These are phyloP conservation scores for Phalacrocorax brasilianus DNA, from an alignment of 2,113 vertebrate genomes.

Conservation along the genomic window DNA sequence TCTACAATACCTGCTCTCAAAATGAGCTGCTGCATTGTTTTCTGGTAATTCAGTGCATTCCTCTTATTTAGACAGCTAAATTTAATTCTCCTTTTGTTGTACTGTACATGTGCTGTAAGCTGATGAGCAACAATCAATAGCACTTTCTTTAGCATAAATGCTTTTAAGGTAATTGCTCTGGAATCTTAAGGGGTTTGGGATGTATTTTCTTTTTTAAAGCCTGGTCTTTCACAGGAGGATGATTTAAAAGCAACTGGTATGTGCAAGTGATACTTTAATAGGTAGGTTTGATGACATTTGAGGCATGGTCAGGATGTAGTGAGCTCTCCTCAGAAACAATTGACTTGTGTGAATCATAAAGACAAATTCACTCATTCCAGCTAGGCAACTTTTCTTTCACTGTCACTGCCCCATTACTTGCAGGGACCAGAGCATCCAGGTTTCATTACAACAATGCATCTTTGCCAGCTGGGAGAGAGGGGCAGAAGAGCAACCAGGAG, in stretches of 20 bases:
- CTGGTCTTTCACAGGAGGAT: not conserved
- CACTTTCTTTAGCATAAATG: not conserved
- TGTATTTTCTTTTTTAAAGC: not conserved
- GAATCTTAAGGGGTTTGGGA: not conserved
- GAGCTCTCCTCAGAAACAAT: not conserved
- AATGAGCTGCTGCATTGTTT: not conserved
- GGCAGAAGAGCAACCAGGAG: not conserved
- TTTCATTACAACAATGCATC: not conserved
- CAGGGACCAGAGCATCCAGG: not conserved
- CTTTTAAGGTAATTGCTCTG: not conserved
- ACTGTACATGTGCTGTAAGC: not conserved
- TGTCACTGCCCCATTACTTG: not conserved
- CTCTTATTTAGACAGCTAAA: not conserved
- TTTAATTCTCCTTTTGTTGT: conserved; percentile 33
- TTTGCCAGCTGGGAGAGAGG: not conserved
- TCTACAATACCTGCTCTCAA: not conserved
- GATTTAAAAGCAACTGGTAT: not conserved
- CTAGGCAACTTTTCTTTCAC: not conserved
- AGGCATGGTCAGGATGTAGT: not conserved
- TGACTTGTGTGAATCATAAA: not conserved
- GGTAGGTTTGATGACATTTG: not conserved
- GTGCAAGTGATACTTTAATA: not conserved
- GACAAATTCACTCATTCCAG: not conserved
- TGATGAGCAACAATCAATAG: conserved; percentile 22
- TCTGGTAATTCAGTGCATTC: not conserved